Conservation (phyloP, 2,113 vertebrate species). For the Corythaeola cristata region DNA sequence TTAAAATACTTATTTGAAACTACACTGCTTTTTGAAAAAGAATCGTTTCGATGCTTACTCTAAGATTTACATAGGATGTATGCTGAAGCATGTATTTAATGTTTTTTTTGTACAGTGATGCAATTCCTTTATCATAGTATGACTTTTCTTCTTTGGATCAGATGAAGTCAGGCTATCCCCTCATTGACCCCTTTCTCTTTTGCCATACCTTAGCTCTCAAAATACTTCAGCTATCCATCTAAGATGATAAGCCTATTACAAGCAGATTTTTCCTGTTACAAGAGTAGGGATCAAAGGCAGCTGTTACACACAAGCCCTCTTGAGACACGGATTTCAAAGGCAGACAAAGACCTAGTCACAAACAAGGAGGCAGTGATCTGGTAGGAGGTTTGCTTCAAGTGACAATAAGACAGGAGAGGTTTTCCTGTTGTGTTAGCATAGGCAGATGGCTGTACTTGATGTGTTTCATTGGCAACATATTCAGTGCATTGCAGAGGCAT, state of each 20-base stretch:
- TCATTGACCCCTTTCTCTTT: neutral
- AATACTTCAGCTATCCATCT: neutral
- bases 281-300: neutral
- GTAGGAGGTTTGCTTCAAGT: neutral
- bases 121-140: neutral
- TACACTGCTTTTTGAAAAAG: neutral
- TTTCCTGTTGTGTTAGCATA: neutral
- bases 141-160: neutral
- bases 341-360: neutral
- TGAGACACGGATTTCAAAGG: neutral
- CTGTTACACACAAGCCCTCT: neutral
- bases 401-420: neutral
- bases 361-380: neutral
- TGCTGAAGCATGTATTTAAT: neutral
- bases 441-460: slow-evolving; percentile 13
- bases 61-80: neutral
- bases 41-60: neutral
- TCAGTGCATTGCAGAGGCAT: slow-evolving; percentile 1
- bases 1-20: neutral
- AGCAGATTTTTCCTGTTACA: neutral
- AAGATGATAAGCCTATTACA: neutral
- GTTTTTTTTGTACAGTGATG: neutral
- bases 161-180: neutral
- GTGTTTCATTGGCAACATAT: slow-evolving; percentile 9
- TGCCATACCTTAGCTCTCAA: neutral